Percentiles rank a stretch among this genome's conserved stretches.
These are phyloP conservation scores for Galerucella pusilla DNA, from an alignment of 2,888 invertebrate genomes.

Conservation along the genomic window DNA sequence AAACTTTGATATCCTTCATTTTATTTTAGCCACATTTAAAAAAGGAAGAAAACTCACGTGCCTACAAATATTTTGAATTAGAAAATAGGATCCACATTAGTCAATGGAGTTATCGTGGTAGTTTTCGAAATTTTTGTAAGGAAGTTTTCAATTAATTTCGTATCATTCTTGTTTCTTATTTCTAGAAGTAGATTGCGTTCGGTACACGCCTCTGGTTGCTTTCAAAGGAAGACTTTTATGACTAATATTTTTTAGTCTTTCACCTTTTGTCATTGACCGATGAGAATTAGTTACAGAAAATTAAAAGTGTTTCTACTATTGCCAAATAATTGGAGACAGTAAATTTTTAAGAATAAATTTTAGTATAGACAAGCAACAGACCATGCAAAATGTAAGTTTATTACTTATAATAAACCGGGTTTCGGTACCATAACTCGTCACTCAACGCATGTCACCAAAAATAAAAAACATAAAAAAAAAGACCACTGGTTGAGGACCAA, in stretches of 20 bases:
- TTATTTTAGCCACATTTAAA: too few species aligned
- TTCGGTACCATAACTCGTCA: conserved; percentile 26
- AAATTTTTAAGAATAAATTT: conserved; percentile 53
- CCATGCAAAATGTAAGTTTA: conserved; percentile 52
- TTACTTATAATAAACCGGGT: conserved; percentile 47
- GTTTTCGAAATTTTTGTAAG: too few species aligned
- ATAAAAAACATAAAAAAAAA: not conserved
- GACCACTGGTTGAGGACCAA: conserved; percentile 12
- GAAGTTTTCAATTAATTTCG: too few species aligned
- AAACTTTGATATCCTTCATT: too few species aligned
- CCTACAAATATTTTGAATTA: too few species aligned
- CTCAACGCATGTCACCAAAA: conserved; percentile 13
- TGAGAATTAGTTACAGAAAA: conserved; percentile 51
- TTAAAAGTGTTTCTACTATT: conserved; percentile 54
- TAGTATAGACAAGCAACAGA: conserved; percentile 53
- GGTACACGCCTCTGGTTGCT: conserved; percentile 8
- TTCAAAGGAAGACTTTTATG: conserved; percentile 39
- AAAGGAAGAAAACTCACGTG: too few species aligned
- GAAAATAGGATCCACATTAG: too few species aligned
- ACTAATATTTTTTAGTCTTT: conserved; percentile 34
- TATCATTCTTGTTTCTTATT: too few species aligned
- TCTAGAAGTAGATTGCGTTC: not conserved
- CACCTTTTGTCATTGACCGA: conserved; percentile 46
- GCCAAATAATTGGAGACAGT: conserved; percentile 52
- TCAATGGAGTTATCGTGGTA: too few species aligned